Percentiles rank a stretch among this genome's conserved stretches.
Evolutionary conservation across 2,888 invertebrate species (phyloP).

Genomic region (Helobdella robusta): DNA sequence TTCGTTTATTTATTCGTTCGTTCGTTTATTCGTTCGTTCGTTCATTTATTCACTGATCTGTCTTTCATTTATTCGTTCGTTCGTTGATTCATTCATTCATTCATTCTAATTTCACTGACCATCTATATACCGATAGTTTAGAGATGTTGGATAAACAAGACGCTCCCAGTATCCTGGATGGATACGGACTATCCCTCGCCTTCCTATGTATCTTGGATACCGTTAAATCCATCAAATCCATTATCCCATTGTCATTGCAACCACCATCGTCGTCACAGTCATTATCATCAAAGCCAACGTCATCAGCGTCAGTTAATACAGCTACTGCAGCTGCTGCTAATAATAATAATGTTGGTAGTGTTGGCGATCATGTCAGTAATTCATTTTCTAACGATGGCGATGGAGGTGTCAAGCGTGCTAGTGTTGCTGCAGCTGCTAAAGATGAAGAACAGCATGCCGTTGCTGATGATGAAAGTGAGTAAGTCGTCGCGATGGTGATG

Average conservation of each 20-base stretch:
- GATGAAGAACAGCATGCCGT: not conserved
- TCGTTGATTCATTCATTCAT: too few relatives aligned
- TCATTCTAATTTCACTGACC: not conserved
- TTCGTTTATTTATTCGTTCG: too few relatives aligned
- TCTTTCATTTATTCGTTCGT: too few relatives aligned
- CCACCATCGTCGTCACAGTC: not conserved
- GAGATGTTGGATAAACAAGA: constrained; percentile 93
- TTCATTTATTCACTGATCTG: too few relatives aligned
- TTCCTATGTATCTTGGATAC: constrained; percentile 86
- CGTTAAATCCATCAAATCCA: constrained; percentile 59
- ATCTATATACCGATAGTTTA: constrained; percentile 49
- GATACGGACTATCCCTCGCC: constrained; percentile 90
- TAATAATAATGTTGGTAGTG: too few relatives aligned
- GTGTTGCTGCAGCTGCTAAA: not conserved
- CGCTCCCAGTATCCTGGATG: constrained; percentile 84
- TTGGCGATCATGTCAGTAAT: too few relatives aligned
- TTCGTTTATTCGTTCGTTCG: too few relatives aligned
- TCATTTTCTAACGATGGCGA: too few relatives aligned
- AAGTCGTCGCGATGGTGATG: too few relatives aligned
- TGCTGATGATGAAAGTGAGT: too few relatives aligned
- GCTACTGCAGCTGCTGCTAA: too few relatives aligned
- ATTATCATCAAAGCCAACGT: not conserved
- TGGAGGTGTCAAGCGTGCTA: too few relatives aligned
- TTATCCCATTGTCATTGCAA: constrained; percentile 37
- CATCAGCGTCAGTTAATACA: not conserved